Base-by-base conservation (phyloP, 2,797 vertebrate species). In the Catharus ustulatus region DNA sequence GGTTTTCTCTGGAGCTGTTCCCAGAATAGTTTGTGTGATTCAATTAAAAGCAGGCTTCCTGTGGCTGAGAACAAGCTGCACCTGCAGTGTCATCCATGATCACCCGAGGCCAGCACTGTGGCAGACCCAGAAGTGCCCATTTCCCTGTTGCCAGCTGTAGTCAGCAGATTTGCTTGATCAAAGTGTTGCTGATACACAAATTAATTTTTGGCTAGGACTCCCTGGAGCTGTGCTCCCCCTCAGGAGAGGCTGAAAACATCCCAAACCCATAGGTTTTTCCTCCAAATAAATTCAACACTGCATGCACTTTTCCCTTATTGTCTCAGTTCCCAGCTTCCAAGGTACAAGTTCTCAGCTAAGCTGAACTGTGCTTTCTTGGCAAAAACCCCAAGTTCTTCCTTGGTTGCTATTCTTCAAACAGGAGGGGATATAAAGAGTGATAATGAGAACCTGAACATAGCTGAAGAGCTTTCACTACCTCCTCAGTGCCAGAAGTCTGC, bases 391-490 rank as follows among this genome's bases (percentile, higher is more conserved):
- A 30, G 8, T 29, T 55, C 29, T 76, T 52, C 46, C 10, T 67
- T 43, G 34, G 34, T 19, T 76, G 30, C 21, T 62, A 7, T 38
- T 88, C 38, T 67, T 48, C n/a, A 43, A 38, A 67, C 10, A 48
- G 17, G 16, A 76, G 67, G 49, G 58, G 32, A 76, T 22, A 54
- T 22, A 46, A 73, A 58, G 48, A 42, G 34, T 18, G n/a, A 34
- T 43, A 84, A 67, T 0, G 0, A 57, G 43, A 72, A 73, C 15
- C 15, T 0, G 1, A 72, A 46, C 17, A 63, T 4, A 51, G 43
- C 48, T 81, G 58, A 72, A 84, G 34, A 76, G 12, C 15, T 76
- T 66, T 57, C 48, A 34, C 20, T 45, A 38, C n/a, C 3, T 9
- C 15, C 20, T 52, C 30, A 57, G 23, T 16, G 19, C 48, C 54